Conservation (phyloP, 2,797 vertebrate genomes). For the Acridotheres tristis region DNA sequence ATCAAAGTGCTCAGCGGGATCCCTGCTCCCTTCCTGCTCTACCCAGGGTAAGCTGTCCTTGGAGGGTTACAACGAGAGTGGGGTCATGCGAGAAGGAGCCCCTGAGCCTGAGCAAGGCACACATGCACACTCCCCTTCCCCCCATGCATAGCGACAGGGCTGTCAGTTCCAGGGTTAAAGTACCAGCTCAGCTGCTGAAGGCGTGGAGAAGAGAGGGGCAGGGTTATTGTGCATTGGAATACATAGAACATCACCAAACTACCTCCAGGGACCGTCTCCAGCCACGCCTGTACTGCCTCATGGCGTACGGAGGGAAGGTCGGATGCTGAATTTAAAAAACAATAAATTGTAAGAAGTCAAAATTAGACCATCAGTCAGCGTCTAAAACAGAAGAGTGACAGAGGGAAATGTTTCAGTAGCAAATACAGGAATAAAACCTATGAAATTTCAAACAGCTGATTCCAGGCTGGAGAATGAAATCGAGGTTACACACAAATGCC, state of each 20-base stretch:
- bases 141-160: conserved; percentile 76
- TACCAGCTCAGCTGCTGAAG: conserved; percentile 73
- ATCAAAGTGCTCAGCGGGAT: background rate
- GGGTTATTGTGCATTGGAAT: conserved; percentile 71
- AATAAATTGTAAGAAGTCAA: conserved; percentile 67
- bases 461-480: background rate
- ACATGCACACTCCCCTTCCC: conserved; percentile 56
- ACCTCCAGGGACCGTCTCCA: conserved; percentile 98
- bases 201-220: conserved; percentile 62
- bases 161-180: conserved; percentile 69
- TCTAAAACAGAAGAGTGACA: conserved; percentile 41
- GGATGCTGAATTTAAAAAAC: conserved; percentile 86
- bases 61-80: background rate
- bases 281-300: conserved; percentile 97
- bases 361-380: conserved; percentile 6
- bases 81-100: conserved; percentile 67
- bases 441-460: background rate
- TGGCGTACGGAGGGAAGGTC: conserved; percentile 89
- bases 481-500: background rate
- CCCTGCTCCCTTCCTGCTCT: background rate
- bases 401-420: conserved; percentile 9
- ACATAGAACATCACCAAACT: conserved; percentile 82
- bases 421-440: conserved; percentile 5
- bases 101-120: conserved; percentile 51
- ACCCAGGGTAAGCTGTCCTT: background rate